Conservation (phyloP, 2,113 vertebrate genomes). For the Catagonus wagneri region DNA sequence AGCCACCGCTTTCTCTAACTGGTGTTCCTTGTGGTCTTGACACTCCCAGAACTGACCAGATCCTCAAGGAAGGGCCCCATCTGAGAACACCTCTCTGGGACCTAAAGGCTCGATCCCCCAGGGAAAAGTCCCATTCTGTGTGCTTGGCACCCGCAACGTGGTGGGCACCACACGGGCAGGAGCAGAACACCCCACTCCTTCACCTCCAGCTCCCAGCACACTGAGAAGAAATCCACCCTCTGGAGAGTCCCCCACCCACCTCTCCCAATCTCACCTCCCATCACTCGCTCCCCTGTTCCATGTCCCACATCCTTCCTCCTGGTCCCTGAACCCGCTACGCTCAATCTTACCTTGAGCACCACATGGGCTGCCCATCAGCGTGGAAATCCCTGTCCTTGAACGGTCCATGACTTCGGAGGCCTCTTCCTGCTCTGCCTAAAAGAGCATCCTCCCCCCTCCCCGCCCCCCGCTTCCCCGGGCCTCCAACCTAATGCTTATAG, state of each 20-base stretch:
- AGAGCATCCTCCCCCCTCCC: accelerated
- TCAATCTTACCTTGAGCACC: not conserved
- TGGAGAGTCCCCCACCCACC: accelerated
- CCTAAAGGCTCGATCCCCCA: not conserved
- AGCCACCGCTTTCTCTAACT: not conserved
- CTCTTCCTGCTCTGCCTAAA: not conserved
- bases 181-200: not conserved
- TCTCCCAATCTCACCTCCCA: not conserved
- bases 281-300: not conserved
- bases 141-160: not conserved
- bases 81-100: not conserved
- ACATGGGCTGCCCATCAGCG: not conserved
- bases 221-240: not conserved
- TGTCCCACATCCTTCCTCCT: not conserved
- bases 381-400: not conserved
- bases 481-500: no score
- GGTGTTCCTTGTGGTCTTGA: no score
- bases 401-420: not conserved
- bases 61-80: not conserved
- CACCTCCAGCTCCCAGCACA: not conserved
- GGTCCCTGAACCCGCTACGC: not conserved
- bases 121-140: not conserved
- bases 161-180: not conserved
- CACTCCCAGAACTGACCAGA: not conserved
- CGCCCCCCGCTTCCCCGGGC: no score